Evolutionary conservation across 2,113 vertebrate genomes (phyloP), one percentile per base, ranked within the genome.

Genomic region (Passer domesticus): DNA sequence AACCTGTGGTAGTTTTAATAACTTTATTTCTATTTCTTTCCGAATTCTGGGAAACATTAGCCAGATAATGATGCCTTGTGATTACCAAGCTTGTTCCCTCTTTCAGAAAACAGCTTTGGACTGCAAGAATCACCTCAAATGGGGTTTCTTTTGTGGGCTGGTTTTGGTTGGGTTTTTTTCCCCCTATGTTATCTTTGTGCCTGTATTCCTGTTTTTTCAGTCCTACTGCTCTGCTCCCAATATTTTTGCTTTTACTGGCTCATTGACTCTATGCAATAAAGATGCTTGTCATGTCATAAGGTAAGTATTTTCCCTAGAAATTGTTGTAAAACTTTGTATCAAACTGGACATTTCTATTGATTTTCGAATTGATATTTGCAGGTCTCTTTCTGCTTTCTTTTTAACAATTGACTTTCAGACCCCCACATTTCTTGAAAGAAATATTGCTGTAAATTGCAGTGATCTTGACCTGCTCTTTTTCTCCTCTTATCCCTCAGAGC

Each of bases 241-340:
- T 86, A 94, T 70, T 88, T 91, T 88, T 60, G 52, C 37, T 89
- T 93, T 94, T 93, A 90, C 83, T 94, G 79, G 31, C 69, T 96
- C 93, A 84, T 97, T 96, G 93, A 80, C 89, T 56, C 64, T 19
- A 62, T n/a, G 52, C 52, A 75, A 87, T 97, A 93, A 93, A 94
- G 88, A 88, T 75, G 37, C 85, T 86, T 87, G 68, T 90, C 86
- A 53, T 95, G 80, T 82, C 94, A 82, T 67, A 81, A 88, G 76
- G 69, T 84, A 96, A 97, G 56, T 68, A 95, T 96, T 96, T 92
- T 83, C 80, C 90, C 53, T 89, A 83, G 93, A 92, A 94, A 88
- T 72, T 88, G 72, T 64, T 83, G 33, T 19, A 95, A 67, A 77
- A 78, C 17, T 75, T 92, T 1, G 2, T 50, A 60, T 74, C 72